Evolutionary conservation across 2,113 vertebrate genomes (phyloP).

Genomic region (Cromileptes altivelis): DNA sequence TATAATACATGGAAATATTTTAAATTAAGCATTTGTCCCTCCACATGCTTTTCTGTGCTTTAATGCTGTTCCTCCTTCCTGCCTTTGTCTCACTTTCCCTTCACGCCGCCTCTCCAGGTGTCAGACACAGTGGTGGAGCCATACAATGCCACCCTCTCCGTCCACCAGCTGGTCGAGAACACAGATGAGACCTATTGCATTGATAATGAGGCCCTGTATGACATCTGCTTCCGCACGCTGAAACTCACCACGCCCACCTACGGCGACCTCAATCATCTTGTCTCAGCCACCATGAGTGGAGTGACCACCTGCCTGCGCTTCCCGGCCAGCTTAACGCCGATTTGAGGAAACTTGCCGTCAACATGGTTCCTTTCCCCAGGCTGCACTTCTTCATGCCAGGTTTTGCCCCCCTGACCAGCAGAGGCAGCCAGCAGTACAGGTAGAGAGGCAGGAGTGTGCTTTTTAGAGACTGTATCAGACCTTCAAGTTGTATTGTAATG

Average conservation of each 20-base stretch:
- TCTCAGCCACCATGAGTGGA: constrained; percentile 94
- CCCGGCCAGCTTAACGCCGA: constrained; percentile 92
- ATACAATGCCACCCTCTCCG: constrained; percentile 74
- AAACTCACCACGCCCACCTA: constrained; percentile 76
- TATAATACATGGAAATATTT: neutral
- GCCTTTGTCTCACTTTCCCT: neutral
- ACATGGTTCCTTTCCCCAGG: constrained; percentile 78
- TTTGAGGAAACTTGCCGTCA: constrained; percentile 90
- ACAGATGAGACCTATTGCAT: constrained; percentile 79
- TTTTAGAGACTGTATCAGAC: neutral
- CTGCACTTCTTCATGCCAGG: constrained; percentile 79
- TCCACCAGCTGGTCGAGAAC: constrained; percentile 78
- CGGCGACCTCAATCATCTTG: constrained; percentile 91
- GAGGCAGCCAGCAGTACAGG: constrained; percentile 76
- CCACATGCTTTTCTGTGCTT: neutral
- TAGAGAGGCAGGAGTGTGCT: neutral
- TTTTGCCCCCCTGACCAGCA: constrained; percentile 73
- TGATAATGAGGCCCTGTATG: constrained; percentile 77
- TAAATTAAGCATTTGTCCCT: neutral
- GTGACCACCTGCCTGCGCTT: constrained; percentile 93
- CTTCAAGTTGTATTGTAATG: neutral
- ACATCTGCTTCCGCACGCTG: constrained; percentile 77
- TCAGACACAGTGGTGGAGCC: constrained; percentile 77
- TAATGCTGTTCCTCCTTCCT: neutral
- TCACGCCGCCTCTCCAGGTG: constrained; percentile 46